Evolutionary conservation across 2,888 invertebrate species (phyloP).

Genomic region (Mylabris sibirica): DNA sequence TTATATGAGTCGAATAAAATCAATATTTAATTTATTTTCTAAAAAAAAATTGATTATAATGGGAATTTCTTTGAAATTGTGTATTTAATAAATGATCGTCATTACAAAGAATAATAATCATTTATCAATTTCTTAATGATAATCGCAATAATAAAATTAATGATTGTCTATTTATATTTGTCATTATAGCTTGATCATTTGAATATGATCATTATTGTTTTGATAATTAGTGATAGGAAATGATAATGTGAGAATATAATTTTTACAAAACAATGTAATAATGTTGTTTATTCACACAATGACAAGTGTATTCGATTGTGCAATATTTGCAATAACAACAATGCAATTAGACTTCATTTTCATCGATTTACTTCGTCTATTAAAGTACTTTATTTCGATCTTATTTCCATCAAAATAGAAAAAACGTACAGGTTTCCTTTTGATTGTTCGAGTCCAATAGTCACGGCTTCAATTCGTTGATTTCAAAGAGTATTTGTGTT

Average conservation of each 20-base stretch:
- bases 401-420: too few relatives aligned
- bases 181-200: neutral
- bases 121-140: neutral
- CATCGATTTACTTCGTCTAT: neutral
- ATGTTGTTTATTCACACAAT: neutral
- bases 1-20: neutral
- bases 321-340: neutral
- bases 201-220: neutral
- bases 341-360: neutral
- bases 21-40: too few relatives aligned
- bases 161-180: neutral
- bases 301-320: neutral
- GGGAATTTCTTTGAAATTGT: too few relatives aligned
- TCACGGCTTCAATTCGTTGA: neutral
- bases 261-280: neutral
- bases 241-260: neutral
- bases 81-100: neutral
- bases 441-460: neutral
- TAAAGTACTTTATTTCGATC: too few relatives aligned
- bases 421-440: neutral
- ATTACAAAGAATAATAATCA: neutral
- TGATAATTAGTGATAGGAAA: neutral
- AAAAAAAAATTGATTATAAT: too few relatives aligned
- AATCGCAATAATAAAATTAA: neutral
- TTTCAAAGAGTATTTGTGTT: neutral